Percentiles rank a stretch among this genome's conserved stretches.
phyloP scores from a whole-genome alignment of 2,113 vertebrate species.

The Lepisosteus oculatus region DNA sequence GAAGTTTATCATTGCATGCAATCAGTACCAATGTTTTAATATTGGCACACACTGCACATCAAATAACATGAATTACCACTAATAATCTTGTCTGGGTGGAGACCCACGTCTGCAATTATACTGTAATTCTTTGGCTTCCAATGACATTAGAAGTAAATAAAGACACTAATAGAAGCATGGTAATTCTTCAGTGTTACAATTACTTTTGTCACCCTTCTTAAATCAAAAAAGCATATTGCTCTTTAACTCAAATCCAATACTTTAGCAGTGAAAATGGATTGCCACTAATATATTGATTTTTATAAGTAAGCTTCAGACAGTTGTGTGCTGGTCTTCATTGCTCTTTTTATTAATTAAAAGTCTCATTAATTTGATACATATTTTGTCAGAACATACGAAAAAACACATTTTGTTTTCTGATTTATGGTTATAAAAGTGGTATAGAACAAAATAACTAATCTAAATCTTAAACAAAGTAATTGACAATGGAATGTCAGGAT shows the following conservation, averaged over 20 bases:
- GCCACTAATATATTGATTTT: background rate
- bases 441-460: too few relatives aligned
- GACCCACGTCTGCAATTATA: background rate
- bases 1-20: background rate
- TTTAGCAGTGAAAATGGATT: background rate
- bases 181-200: background rate
- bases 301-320: too few relatives aligned
- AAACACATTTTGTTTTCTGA: too few relatives aligned
- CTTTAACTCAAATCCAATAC: background rate
- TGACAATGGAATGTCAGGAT: too few relatives aligned
- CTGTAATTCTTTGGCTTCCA: background rate
- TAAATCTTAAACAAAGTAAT: too few relatives aligned
- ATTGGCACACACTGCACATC: conserved; percentile 7
- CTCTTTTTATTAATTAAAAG: too few relatives aligned
- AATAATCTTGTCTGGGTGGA: background rate
- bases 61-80: conserved; percentile 16
- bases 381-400: too few relatives aligned
- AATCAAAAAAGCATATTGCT: background rate
- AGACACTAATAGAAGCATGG: background rate
- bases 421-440: too few relatives aligned
- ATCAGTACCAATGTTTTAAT: conserved; percentile 3
- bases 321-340: too few relatives aligned
- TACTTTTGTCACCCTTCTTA: background rate
- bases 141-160: conserved; percentile 9
- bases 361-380: too few relatives aligned